Conservation (phyloP, 2,797 vertebrate species). For the Smutsia temminckii region DNA sequence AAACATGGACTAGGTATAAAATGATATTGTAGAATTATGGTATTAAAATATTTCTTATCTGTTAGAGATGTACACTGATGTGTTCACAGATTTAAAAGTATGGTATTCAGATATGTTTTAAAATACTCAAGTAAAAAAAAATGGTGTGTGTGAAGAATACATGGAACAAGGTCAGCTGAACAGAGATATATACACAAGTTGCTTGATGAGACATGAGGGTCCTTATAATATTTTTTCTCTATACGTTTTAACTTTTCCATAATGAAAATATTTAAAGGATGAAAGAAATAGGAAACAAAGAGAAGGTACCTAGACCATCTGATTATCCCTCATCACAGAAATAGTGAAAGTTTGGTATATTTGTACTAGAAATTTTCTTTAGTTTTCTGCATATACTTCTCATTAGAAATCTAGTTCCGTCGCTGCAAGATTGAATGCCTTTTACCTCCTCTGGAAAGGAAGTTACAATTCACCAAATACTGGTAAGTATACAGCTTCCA, state of each 20-base stretch:
- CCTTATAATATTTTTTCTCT: not conserved
- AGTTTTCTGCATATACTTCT: not conserved
- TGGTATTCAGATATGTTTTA: not conserved
- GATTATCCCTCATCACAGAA: not conserved
- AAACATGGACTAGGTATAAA: not conserved
- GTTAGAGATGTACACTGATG: not conserved
- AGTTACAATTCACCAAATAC: not conserved
- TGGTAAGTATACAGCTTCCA: not conserved
- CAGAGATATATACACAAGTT: not conserved
- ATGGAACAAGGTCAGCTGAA: not conserved
- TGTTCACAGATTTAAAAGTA: not conserved
- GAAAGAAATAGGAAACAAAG: conserved; percentile 4
- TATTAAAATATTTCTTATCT: conserved; percentile 1
- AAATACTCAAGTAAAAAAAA: not conserved
- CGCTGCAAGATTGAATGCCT: not conserved
- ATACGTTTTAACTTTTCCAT: not conserved
- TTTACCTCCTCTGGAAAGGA: not conserved
- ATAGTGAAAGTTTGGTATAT: not conserved
- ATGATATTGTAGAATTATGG: not conserved
- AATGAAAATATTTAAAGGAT: not conserved
- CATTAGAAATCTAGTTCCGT: not conserved
- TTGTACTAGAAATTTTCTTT: not conserved
- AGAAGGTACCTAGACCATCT: not conserved
- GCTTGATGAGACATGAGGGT: not conserved
- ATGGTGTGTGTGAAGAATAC: not conserved